Evolutionary conservation across 2,888 invertebrate species (phyloP), one percentile per base, ranked within the genome.

Genomic region (Coenonympha glycerion): DNA sequence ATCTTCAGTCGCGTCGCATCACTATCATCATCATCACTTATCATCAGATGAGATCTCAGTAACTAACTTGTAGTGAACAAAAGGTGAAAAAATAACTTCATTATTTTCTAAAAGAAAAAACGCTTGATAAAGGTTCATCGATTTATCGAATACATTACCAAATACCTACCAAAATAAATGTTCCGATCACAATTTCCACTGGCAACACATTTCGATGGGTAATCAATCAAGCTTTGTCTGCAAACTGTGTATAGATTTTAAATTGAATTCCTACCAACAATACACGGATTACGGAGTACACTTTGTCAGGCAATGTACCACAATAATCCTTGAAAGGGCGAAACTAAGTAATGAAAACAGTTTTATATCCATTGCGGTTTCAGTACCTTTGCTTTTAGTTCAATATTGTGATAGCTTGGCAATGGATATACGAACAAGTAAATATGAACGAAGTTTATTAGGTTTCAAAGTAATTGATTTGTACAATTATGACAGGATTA

Each of bases 261-360:
- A 86, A 85, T 86, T 86, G 85, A 80, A 85, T 84, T 78, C 70
- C 69, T 70, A 76, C 76, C 77, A 76, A 86, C 86, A 86, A 86
- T 86, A 73, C 76, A 63, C 55, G 84, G 86, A 82, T 86, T 86
- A 85, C 71, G 69, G 59, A 60, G 70, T 62, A 63, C 69, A 73
- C 75, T 73, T 82, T 80, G 80, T 81, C 67, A 58, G 63, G 55
- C 66, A 51, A 63, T 63, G 70, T 72, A 77, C 72, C 55, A 58
- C 49, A 22, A 55, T 54, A 56, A 49, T 54, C 48, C 26, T 39
- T 55, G 13, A 47, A 50, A 57, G 53, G 55, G 21, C 13, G 6
- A 8, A 21, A 51, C 28, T 50, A 33, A 19, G 3, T 13, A 37
- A 51, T 30, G 58, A 49, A 39, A 13, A 19, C 31, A 47, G 40